Evolutionary conservation across 2,888 invertebrate genomes (phyloP), one percentile per base, ranked within the genome.

Genomic region (Phytoseiulus persimilis): DNA sequence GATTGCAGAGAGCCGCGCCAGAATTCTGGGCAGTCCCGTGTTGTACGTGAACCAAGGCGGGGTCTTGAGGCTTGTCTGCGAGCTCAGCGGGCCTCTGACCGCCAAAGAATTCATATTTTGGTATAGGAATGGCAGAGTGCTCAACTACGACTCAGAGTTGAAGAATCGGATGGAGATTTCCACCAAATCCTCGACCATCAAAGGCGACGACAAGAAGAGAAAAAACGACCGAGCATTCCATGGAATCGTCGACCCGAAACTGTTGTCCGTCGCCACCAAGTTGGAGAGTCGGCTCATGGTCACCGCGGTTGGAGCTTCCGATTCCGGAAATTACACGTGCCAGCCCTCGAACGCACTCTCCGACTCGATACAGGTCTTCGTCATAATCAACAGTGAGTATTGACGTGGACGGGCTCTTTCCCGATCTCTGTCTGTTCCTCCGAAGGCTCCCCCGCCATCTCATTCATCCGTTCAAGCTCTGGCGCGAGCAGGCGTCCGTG

Each of bases 321-420:
- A 87, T 32, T 87, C 87, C n/a, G 87, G 87, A n/a, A 87, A 87
- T 33, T 87, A 87, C 31, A 87, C 87, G 9, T 87, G 87, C 23
- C 87, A 87, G 87, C 87, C 87, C 1, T 87, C 87, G 87, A 31
- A 87, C 39, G 32, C 87, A 32, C 39, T 33, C 32, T 31, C 87
- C n/a, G 87, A 87, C 33, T 33, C 45, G 2, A 87, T 87, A 33
- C 87, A 87, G 33, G 87, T 87, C n/a, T 87, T 87, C 33, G 87
- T 87, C 11, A 87, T 87, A 32, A 45, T 87, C 45, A 31, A 87
- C 33, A 87, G 87, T 87, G 87, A 87, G 87, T 87, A 6, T 39
- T 39, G 39, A n/a, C n/a, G n/a, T n/a, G n/a, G n/a, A n/a, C n/a
- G n/a, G n/a, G n/a, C n/a, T 46, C 9, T 46, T 46, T 46, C 18